Evolutionary conservation across 2,888 invertebrate species (phyloP), one percentile per base, ranked within the genome.

Genomic region (Hylaea fasciaria): DNA sequence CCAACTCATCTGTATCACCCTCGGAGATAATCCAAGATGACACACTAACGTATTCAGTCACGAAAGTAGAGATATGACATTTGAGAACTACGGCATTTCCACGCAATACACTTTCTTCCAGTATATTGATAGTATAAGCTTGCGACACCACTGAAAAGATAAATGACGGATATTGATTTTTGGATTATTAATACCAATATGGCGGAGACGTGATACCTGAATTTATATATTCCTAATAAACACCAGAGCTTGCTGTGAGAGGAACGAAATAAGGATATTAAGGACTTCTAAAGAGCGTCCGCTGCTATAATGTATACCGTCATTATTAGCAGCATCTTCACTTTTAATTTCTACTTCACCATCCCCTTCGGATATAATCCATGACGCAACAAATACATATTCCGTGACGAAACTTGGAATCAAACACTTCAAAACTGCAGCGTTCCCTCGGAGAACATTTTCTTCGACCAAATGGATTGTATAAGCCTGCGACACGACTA

Each of bases 1-100:
- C 93, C 80, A 92, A 89, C 72, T 86, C 84, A 68, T 86, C 82
- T 40, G 70, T 78, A 53, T 87, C 89, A 37, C 93, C 94, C 85
- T 95, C 96, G 81, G 96, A 95, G 88, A 96, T 95, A 82, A 97
- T 94, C 97, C 97, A 97, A 80, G 96, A 96, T 72, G 95, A 95
- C 72, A 97, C 96, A 85, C 94, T 94, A 80, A 97, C 97, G 91
- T 96, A 97, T 93, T 97, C 97, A 80, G 97, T 96, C 74, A 97
- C 97, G 91, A 97, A 97, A 87, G 97, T 97, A 74, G 97, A 97
- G 87, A 97, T 97, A 93, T 97, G 97, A 93, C 97, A 97, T 94
- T 97, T 97, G 81, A 97, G 93, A 87, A 97, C 95, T 75, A 96
- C 97, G 72, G 97, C 95, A 89, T 98, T 98, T 80, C 97, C 97